Evolutionary conservation across 2,888 invertebrate genomes (phyloP), one percentile per base, ranked within the genome.

Genomic region (Panzeria rudis): DNA sequence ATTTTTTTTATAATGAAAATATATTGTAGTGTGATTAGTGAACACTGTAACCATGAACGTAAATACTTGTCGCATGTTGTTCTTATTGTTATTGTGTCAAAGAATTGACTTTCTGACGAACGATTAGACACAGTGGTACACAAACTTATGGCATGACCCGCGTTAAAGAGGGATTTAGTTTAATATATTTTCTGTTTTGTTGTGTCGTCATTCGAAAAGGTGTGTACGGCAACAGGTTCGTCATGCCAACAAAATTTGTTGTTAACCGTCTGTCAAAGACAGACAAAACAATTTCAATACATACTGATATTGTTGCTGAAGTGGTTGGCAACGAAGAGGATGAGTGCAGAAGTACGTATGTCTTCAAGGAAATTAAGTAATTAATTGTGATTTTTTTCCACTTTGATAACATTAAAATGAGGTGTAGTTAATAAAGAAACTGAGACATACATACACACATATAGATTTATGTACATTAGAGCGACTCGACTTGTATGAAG

Each of bases 331-430:
- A 61, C 17, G 78, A 62, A 25, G 69, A 25, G 23, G 8, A n/a
- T 41, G 69, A 52, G 20, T 44, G 8, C 32, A 44, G 38, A 52
- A 61, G 64, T n/a, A 11, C n/a, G 66, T 79, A 11, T 20, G 66
- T 79, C 81, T 86, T 78, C 72, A 76, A 69, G 83, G 76, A 81
- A 86, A 87, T 87, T 87, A 87, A 87, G 87, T 86, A 87, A 87
- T 87, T 87, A 87, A 87, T 87, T 87, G 86, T 79, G 83, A 86
- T 71, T 86, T 75, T n/a, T 85, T 85, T 83, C 66, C 69, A 81
- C 77, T 80, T 80, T 86, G 83, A 77, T 73, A 78, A 75, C 69
- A 75, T 72, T 62, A 38, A 76, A 79, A 76, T 64, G 64, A 75
- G 79, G 78, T 78, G 83, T 78, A 78, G 73, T 69, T 71, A 66